Percentiles rank a stretch among this genome's conserved stretches.
phyloP scores from a whole-genome alignment of 2,113 vertebrate genomes.

The Upupa epops region DNA sequence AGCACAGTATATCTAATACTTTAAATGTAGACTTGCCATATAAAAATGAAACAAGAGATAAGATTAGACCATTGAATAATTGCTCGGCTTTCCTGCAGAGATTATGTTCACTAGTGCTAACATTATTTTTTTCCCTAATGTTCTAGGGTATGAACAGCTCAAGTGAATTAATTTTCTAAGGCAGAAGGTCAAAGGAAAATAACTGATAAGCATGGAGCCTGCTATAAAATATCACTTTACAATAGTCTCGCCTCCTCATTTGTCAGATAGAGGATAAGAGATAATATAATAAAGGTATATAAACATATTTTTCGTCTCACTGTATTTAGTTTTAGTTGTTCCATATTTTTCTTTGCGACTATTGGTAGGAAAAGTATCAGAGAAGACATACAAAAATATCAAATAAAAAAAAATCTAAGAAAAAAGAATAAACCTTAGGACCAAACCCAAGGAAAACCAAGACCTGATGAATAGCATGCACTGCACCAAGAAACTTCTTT shows the following conservation, averaged over 20 bases:
- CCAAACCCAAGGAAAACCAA: slow-evolving; percentile 56
- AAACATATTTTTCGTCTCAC: slow-evolving; percentile 59
- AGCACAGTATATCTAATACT: slow-evolving; percentile 74
- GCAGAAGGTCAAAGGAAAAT: slow-evolving; percentile 80
- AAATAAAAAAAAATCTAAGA: background rate
- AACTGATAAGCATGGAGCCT: slow-evolving; percentile 78
- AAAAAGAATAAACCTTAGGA: slow-evolving; percentile 28
- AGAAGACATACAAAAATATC: slow-evolving; percentile 57
- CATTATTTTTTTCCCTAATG: slow-evolving; percentile 75
- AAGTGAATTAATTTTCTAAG: slow-evolving; percentile 82
- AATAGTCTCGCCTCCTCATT: slow-evolving; percentile 54
- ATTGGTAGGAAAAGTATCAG: slow-evolving; percentile 34
- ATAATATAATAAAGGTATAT: slow-evolving; percentile 72
- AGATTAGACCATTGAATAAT: slow-evolving; percentile 81
- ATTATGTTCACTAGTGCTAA: slow-evolving; percentile 80
- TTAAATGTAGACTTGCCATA: slow-evolving; percentile 77
- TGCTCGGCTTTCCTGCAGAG: slow-evolving; percentile 76
- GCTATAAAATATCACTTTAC: slow-evolving; percentile 73
- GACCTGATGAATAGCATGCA: slow-evolving; percentile 74
- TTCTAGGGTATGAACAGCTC: slow-evolving; percentile 68
- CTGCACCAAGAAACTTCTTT: slow-evolving; percentile 71
- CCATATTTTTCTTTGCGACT: slow-evolving; percentile 55
- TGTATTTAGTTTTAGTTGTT: slow-evolving; percentile 42
- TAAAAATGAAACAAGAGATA: slow-evolving; percentile 84
- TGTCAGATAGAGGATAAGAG: slow-evolving; percentile 66